phyloP scores from a whole-genome alignment of 2,797 vertebrate species.

The Odontamblyopus rebecca region DNA sequence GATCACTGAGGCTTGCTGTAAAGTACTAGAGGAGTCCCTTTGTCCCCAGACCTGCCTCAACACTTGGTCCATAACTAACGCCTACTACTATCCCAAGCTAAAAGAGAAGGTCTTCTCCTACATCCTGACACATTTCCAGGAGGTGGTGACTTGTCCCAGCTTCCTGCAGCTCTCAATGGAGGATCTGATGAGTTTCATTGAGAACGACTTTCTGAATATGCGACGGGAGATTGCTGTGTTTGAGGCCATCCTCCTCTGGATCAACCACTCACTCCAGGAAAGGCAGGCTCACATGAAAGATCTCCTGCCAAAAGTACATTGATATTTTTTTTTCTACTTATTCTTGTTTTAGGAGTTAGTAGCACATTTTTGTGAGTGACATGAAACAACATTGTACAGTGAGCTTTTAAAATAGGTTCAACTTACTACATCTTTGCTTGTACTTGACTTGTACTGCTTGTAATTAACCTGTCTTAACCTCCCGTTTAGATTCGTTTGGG shows the following conservation, averaged over 20 bases:
- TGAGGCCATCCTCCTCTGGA: constrained; percentile 49
- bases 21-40: constrained; percentile 75
- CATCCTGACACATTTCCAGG: constrained; percentile 79
- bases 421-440: no score
- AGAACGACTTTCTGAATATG: constrained; percentile 78
- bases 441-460: not conserved
- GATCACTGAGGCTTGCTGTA: constrained; percentile 71
- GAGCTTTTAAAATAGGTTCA: no score
- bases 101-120: constrained; percentile 68
- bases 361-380: no score
- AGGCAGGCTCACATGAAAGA: constrained; percentile 25
- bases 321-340: no score
- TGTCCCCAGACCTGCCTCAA: constrained; percentile 78
- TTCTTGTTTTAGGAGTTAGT: no score
- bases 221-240: constrained; percentile 66
- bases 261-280: constrained; percentile 29
- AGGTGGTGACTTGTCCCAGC: constrained; percentile 57
- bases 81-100: constrained; percentile 71
- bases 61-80: constrained; percentile 73
- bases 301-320: constrained; percentile 51
- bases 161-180: constrained; percentile 50
- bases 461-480: not conserved
- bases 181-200: constrained; percentile 74
- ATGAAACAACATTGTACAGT: no score
- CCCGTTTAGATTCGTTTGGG: not conserved